Evolutionary conservation across 2,113 vertebrate genomes (phyloP).

Genomic region (Melierax canorus): DNA sequence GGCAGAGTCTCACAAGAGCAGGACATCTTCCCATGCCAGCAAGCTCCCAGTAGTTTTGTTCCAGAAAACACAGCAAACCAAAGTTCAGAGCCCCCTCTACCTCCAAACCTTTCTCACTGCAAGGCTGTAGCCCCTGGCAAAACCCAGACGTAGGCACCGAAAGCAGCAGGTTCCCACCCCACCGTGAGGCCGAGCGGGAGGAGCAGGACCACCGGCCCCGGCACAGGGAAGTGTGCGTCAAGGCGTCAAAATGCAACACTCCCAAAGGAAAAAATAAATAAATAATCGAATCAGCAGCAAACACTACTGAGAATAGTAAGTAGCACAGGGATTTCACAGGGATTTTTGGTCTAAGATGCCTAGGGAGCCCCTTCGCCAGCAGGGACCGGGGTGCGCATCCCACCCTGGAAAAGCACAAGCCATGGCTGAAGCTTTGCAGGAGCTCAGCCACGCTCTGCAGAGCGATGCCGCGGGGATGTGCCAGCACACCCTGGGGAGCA

Average conservation of each 20-base stretch:
- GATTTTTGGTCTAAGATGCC: constrained; percentile 49
- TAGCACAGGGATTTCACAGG: neutral
- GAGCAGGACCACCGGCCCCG: accelerated
- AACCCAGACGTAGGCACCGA: neutral
- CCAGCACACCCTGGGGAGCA: accelerated
- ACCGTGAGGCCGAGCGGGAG: accelerated
- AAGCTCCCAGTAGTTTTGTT: neutral
- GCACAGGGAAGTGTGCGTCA: neutral
- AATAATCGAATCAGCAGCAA: neutral
- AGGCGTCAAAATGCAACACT: neutral
- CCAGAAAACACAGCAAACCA: neutral
- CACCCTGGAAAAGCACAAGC: neutral
- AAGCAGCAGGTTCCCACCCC: constrained; percentile 8
- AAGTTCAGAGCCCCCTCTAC: neutral
- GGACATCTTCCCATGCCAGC: neutral
- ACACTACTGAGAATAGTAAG: neutral
- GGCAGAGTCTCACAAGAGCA: neutral
- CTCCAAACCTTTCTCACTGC: neutral
- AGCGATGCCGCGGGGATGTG: accelerated
- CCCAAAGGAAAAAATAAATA: neutral
- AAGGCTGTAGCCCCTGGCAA: neutral
- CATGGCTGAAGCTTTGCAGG: neutral
- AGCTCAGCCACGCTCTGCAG: accelerated
- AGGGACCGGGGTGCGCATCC: accelerated
- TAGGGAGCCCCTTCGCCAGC: neutral